Conservation (phyloP, 1,140 invertebrate genomes). For the Nephotettix cincticeps region DNA sequence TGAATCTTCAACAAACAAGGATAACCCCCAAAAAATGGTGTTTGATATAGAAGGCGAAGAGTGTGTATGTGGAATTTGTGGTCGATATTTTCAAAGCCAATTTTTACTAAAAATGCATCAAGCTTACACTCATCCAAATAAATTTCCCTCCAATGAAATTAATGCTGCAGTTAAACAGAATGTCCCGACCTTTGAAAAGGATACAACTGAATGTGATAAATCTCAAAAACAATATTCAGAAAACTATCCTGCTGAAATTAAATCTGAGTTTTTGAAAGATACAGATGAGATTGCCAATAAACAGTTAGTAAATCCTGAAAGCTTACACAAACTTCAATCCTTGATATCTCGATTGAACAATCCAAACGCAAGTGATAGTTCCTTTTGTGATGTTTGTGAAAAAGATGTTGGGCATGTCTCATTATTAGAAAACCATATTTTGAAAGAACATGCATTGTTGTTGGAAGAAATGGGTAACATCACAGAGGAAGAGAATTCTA, state of each 20-base stretch:
- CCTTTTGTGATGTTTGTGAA: conserved; percentile 56
- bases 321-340: conserved; percentile 79
- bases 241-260: neutral
- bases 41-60: conserved; percentile 16
- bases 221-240: neutral
- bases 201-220: neutral
- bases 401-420: conserved; percentile 58
- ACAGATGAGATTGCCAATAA: neutral
- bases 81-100: conserved; percentile 25
- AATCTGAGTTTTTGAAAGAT: neutral
- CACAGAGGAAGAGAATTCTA: conserved; percentile 38
- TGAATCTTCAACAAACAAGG: conserved; percentile 19
- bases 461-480: conserved; percentile 46
- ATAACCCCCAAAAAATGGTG: conserved; percentile 26
- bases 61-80: conserved; percentile 31
- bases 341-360: conserved; percentile 90
- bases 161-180: neutral
- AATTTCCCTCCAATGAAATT: neutral
- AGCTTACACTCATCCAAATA: conserved; percentile 9
- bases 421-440: conserved; percentile 58
- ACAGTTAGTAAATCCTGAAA: neutral
- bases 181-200: neutral
- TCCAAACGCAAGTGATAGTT: conserved; percentile 58
- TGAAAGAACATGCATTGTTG: conserved; percentile 58
- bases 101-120: conserved; percentile 33